Evolutionary conservation across 2,113 vertebrate genomes (phyloP).

Genomic region (Fukomys damarensis): DNA sequence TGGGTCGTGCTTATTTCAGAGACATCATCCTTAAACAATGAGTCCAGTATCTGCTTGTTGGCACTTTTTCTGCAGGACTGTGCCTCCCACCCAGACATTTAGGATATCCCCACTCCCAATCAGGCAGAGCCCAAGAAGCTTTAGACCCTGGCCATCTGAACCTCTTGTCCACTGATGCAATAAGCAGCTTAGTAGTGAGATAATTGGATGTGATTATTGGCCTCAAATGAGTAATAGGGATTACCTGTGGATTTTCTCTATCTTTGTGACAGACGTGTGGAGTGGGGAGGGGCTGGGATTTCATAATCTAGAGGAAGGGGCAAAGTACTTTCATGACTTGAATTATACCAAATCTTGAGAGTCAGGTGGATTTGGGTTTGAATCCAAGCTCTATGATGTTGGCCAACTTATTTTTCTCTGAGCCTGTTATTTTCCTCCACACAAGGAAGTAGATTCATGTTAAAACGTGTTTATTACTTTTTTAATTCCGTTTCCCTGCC

Average conservation of each 20-base stretch:
- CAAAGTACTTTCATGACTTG: not conserved
- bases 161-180: not conserved
- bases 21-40: not conserved
- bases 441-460: not conserved
- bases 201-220: conserved; percentile 60
- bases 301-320: conserved; percentile 9
- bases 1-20: not conserved
- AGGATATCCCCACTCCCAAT: not conserved
- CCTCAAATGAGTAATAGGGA: conserved; percentile 56
- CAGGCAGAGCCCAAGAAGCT: not conserved
- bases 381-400: not conserved
- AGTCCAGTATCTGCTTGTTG: not conserved
- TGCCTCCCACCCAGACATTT: not conserved
- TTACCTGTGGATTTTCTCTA: conserved; percentile 69
- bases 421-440: not conserved
- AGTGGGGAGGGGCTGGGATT: not conserved
- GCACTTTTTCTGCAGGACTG: not conserved
- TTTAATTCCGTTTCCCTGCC: not conserved
- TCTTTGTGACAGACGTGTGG: not conserved
- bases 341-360: conserved; percentile 26
- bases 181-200: conserved; percentile 58
- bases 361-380: not conserved
- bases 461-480: not conserved
- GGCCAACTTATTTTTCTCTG: not conserved
- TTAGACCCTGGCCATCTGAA: not conserved